phyloP scores from a whole-genome alignment of 2,888 invertebrate species.

The Lasioglossum leucozonium region DNA sequence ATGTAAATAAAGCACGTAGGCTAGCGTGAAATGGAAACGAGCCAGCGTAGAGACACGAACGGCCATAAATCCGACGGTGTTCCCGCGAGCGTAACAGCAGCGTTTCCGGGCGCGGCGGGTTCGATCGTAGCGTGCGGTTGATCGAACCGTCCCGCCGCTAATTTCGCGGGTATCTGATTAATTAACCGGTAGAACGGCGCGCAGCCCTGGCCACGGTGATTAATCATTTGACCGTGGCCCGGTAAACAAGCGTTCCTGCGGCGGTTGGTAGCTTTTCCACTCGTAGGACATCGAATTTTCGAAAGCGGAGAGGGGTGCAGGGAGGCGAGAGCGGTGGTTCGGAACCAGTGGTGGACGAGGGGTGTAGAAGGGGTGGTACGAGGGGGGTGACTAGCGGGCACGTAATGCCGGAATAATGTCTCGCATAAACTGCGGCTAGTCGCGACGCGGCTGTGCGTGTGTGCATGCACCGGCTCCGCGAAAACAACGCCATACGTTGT shows the following conservation, averaged over 20 bases:
- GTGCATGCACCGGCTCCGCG: slow-evolving; percentile 47
- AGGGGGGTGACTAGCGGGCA: slow-evolving; percentile 55
- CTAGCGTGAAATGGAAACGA: slow-evolving; percentile 49
- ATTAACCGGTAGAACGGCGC: slow-evolving; percentile 76
- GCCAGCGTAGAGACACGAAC: slow-evolving; percentile 38
- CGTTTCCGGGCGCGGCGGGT: slow-evolving; percentile 32
- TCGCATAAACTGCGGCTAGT: slow-evolving; percentile 82
- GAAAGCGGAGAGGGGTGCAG: not conserved
- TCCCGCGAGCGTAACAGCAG: slow-evolving; percentile 50
- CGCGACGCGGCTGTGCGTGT: slow-evolving; percentile 56
- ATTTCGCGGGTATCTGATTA: slow-evolving; percentile 83
- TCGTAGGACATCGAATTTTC: slow-evolving; percentile 40
- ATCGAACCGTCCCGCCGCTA: slow-evolving; percentile 73
- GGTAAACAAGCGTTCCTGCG: slow-evolving; percentile 73
- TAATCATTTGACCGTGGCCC: slow-evolving; percentile 76
- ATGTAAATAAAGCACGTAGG: slow-evolving; percentile 37
- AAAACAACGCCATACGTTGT: slow-evolving; percentile 68
- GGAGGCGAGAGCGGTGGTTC: slow-evolving; percentile 11
- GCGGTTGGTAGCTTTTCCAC: slow-evolving; percentile 73
- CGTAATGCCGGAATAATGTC: slow-evolving; percentile 84
- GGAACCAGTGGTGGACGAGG: not conserved
- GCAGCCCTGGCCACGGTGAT: slow-evolving; percentile 69
- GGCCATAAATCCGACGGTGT: slow-evolving; percentile 52
- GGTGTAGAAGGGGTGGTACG: not conserved
- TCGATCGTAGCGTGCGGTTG: slow-evolving; percentile 63